phyloP scores from a whole-genome alignment of 2,113 vertebrate species.

The Lates calcarifer region DNA sequence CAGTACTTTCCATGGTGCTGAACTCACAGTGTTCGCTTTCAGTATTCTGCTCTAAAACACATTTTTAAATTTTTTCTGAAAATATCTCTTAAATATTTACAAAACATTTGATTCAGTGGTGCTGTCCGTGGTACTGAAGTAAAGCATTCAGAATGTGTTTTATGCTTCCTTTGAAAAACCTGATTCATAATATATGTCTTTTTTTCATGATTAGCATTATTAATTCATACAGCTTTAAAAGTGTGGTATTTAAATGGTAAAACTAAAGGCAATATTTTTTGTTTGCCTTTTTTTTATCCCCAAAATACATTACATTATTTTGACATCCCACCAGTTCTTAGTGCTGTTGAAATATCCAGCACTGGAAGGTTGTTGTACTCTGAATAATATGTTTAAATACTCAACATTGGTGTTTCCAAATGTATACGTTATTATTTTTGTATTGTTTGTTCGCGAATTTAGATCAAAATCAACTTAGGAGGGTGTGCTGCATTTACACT shows the following conservation, averaged over 20 bases:
- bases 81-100: neutral
- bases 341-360: neutral
- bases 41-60: no score
- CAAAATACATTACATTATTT: neutral
- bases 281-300: neutral
- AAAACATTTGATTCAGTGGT: neutral
- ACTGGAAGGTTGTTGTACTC: fast-evolving
- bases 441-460: neutral
- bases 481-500: neutral
- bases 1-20: no score
- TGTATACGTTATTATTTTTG: neutral
- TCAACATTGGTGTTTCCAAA: neutral
- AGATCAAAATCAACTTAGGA: neutral
- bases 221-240: neutral
- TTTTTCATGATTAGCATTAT: neutral
- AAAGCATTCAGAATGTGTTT: neutral
- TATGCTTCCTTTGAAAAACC: neutral
- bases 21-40: no score
- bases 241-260: neutral
- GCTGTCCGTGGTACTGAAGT: neutral
- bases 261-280: neutral
- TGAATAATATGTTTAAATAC: neutral
- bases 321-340: neutral
- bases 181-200: neutral
- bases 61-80: neutral